phyloP scores from a whole-genome alignment of 2,113 vertebrate genomes.

The Tragelaphus imberbis region DNA sequence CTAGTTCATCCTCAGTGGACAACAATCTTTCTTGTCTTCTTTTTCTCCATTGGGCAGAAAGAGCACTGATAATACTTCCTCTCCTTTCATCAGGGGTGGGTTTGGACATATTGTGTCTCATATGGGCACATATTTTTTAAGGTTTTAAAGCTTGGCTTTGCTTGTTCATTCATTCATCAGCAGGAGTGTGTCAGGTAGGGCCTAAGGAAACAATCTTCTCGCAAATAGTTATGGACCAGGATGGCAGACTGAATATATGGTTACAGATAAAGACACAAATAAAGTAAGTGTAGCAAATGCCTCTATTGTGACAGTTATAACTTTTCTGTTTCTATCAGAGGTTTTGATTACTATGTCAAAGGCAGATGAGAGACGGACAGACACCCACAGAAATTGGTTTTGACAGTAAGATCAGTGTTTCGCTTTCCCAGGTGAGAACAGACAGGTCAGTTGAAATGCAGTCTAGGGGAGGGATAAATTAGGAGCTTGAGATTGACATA shows the following conservation, averaged over 20 bases:
- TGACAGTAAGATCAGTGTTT: background rate
- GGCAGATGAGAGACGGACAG: background rate
- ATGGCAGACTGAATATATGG: background rate
- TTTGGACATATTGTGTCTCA: background rate
- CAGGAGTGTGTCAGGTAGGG: background rate
- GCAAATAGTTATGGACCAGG: background rate
- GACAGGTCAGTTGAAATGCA: background rate
- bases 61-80: background rate
- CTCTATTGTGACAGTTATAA: background rate
- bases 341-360: constrained; percentile 6
- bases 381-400: background rate
- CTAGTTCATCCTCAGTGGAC: background rate
- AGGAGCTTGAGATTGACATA: background rate
- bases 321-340: constrained; percentile 15
- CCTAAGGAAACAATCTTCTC: background rate
- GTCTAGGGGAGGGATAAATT: background rate
- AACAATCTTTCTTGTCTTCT: background rate
- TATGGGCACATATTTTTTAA: background rate
- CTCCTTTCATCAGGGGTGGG: background rate
- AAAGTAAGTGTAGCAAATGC: background rate
- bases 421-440: background rate
- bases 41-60: background rate
- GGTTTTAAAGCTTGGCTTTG: background rate
- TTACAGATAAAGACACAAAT: background rate
- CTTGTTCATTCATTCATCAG: background rate